Base-by-base conservation (phyloP, 2,888 invertebrate genomes). In the Aphidoletes aphidimyza region DNA sequence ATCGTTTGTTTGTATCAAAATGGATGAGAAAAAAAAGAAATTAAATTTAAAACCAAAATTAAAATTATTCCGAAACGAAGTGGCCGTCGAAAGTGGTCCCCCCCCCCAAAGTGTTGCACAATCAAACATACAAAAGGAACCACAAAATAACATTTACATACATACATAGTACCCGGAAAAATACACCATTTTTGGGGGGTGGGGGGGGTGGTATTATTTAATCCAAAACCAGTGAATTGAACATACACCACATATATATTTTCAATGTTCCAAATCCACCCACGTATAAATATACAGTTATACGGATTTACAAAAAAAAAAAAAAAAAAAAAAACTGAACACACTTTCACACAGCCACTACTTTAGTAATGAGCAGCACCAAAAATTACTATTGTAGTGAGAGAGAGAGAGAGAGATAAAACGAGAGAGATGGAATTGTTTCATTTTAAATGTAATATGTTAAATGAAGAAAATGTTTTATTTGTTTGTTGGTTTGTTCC, bases 401-500 rank as follows among this genome's bases (percentile, higher is more conserved):
- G n/a, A n/a, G n/a, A n/a, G n/a, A n/a, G n/a, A n/a, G n/a, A n/a
- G n/a, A n/a, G n/a, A n/a, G n/a, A n/a, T n/a, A n/a, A n/a, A n/a
- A n/a, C n/a, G 37, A 81, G 81, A 26, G 30, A 81, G n/a, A 81
- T 14, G 37, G 36, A 81, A 81, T 81, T 81, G 81, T 81, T 36
- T 81, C 22, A n/a, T n/a, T 81, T 54, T 36, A 81, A 81, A 36
- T 37, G 1, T 81, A 37, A 81, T n/a, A n/a, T 37, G 37, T 81
- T 37, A 36, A 37, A 81, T 1, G 17, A 34, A 69, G 34, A 34
- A 69, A 17, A 22, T 36, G 36, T 81, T 81, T 81, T 37, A 81
- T 81, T 81, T 36, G 36, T 81, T 81, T 81, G 81, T 81, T 81
- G 37, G 81, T 81, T 81, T 37, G 81, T 81, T 81, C 36, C 81